Base-by-base conservation (phyloP, 2,113 vertebrate genomes). In the Peromyscus leucopus region DNA sequence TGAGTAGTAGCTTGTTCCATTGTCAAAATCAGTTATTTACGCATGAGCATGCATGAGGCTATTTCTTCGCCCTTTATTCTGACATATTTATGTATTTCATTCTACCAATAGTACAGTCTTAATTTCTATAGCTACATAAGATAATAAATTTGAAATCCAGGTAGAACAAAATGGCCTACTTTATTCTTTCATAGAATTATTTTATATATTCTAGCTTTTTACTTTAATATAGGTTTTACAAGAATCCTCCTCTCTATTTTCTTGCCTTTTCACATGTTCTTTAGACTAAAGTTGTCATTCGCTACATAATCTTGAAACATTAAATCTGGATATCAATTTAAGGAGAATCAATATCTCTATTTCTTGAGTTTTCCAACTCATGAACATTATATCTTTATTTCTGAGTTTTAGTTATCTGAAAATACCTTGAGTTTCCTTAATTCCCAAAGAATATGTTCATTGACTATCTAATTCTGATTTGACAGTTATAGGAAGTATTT, bases 131-230 rank as follows among this genome's bases (percentile, higher is more conserved):
- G 10, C 55, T 91, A 22, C n/a, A 63, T 15, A 39, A 63, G 76
- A 71, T 0, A 42, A 82, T 39, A 46, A 61, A 61, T 55, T 72
- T 91, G 42, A 24, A 91, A 91, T 22, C n/a, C n/a, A 55, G 69
- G 42, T 84, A n/a, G 88, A 91, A 63, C 2, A 4, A 87, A 46
- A 69, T 36, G 6, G 87, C 9, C 36, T 19, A 91, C 28, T 94
- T 89, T n/a, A 82, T 72, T 90, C 33, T 83, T 78, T 91, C 63
- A n/a, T 51, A 55, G 33, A 87, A 55, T 93, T 69, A 71, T 61
- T 69, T 95, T 76, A 83, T 36, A 28, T 46, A 31, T 61, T 83
- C 15, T 71, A 61, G 15, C 76, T 57, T 80, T 67, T 86, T 85
- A 67, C 13, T 33, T 88, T 55, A 72, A 59, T 21, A n/a, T 21